Percentiles rank a stretch among this genome's conserved stretches.
phyloP scores from a whole-genome alignment of 30 jellyfish, hydroid and myxozoan species.

The Rhopilema esculentum region DNA sequence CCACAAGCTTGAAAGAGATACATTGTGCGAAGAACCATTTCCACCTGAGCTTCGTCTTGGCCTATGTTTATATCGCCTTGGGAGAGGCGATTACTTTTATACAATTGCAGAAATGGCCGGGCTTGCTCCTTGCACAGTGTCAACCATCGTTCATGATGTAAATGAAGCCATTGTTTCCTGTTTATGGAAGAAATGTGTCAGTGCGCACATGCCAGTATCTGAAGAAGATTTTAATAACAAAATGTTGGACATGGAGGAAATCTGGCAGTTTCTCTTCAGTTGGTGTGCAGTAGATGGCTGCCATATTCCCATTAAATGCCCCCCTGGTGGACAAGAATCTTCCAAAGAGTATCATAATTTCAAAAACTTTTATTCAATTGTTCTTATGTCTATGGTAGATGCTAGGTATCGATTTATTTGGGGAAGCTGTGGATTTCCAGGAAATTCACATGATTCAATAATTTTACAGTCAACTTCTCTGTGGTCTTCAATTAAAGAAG shows the following conservation, averaged over 20 bases:
- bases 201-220: constrained; percentile 30
- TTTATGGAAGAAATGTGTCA: constrained; percentile 31
- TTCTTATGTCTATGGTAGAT: constrained; percentile 77
- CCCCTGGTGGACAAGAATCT: constrained; percentile 69
- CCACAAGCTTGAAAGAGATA: constrained; percentile 44
- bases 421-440: constrained; percentile 90
- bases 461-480: constrained; percentile 72
- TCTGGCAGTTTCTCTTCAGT: constrained; percentile 80
- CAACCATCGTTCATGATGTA: constrained; percentile 55
- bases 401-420: constrained; percentile 75
- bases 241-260: constrained; percentile 57
- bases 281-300: constrained; percentile 86
- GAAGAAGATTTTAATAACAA: constrained; percentile 26
- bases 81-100: constrained; percentile 51
- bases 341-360: constrained; percentile 69
- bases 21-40: constrained; percentile 55
- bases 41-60: constrained; percentile 51
- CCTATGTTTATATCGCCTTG: constrained; percentile 60
- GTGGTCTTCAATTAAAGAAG: constrained; percentile 59
- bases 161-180: constrained; percentile 27
- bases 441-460: constrained; percentile 71
- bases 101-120: constrained; percentile 76
- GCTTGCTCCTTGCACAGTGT: constrained; percentile 62
- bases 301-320: constrained; percentile 75
- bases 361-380: constrained; percentile 71